phyloP scores from a whole-genome alignment of 1,140 invertebrate genomes.

The Drosophila sturtevanti region DNA sequence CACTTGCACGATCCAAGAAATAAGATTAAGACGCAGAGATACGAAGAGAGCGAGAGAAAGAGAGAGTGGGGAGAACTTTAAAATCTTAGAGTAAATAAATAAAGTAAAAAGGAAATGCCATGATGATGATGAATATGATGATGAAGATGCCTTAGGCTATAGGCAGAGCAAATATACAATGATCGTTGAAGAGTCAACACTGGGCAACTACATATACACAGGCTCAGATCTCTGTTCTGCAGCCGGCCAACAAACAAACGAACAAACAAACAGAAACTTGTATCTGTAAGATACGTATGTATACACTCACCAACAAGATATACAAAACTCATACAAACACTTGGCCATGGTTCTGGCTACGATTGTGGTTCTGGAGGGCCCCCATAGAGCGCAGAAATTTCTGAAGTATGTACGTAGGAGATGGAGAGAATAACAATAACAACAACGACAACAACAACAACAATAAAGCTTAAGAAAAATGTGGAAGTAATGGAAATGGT shows the following conservation, averaged over 20 bases:
- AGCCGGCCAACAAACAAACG: constrained; percentile 73
- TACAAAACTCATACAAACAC: constrained; percentile 38
- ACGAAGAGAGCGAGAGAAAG: not conserved
- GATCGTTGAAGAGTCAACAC: constrained; percentile 43
- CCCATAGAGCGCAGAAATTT: constrained; percentile 46
- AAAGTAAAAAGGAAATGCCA: constrained; percentile 55
- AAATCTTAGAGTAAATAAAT: not conserved
- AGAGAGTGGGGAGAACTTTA: not conserved
- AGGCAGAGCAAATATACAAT: constrained; percentile 50
- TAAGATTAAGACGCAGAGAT: not conserved
- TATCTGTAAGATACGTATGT: constrained; percentile 57
- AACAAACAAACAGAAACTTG: constrained; percentile 75
- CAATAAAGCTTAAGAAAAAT: constrained; percentile 16
- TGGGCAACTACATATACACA: constrained; percentile 18
- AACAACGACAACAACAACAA: constrained; percentile 18
- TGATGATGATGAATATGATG: constrained; percentile 28
- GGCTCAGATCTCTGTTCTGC: not conserved
- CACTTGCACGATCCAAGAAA: constrained; percentile 3
- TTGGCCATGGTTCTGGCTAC: constrained; percentile 44
- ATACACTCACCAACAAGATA: constrained; percentile 51
- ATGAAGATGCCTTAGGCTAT: constrained; percentile 36
- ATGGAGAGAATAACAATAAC: constrained; percentile 29
- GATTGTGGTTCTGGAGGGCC: constrained; percentile 43
- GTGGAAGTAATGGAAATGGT: constrained; percentile 58
- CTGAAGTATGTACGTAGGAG: not conserved